Percentiles rank a stretch among this genome's conserved stretches.
These are phyloP conservation scores for Heterodera schachtii DNA, from an alignment of 1,140 invertebrate species.

Conservation along the genomic window DNA sequence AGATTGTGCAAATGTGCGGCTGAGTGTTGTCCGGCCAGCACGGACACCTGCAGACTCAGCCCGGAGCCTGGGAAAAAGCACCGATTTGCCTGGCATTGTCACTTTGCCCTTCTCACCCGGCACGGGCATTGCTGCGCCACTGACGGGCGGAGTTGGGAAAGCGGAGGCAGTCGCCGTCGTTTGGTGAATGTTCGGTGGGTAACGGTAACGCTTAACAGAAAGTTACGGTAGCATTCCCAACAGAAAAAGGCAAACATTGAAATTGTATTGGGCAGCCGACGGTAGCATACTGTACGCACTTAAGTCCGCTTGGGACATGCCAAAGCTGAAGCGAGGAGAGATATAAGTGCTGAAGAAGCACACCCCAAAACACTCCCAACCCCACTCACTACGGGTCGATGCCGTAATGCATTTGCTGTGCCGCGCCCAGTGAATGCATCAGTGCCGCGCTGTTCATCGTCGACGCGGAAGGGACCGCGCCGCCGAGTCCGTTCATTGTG, in stretches of 20 bases:
- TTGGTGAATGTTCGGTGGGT: slow-evolving; percentile 2
- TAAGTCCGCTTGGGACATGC: neutral
- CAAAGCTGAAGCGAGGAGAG: slow-evolving; percentile 4
- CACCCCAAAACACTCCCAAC: too few species aligned
- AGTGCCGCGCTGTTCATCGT: neutral
- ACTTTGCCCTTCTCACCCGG: neutral
- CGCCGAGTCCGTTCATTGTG: neutral
- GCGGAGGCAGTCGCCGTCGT: neutral
- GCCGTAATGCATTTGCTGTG: slow-evolving; percentile 15
- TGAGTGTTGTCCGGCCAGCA: neutral
- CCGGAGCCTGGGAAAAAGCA: neutral
- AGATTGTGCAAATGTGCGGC: slow-evolving; percentile 11
- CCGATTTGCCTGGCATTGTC: neutral
- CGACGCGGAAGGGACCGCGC: neutral
- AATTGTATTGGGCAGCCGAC: slow-evolving; percentile 9
- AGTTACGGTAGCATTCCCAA: neutral
- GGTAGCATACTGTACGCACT: slow-evolving; percentile 18
- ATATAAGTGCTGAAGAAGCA: too few species aligned
- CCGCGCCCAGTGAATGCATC: slow-evolving; percentile 15
- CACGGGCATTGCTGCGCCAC: neutral
- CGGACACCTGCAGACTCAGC: slow-evolving; percentile 7
- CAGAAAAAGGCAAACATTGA: slow-evolving; percentile 7
- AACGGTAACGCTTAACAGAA: neutral
- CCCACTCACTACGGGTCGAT: slow-evolving; percentile 26
- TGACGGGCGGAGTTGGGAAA: neutral